Base-by-base conservation (phyloP, 2,797 vertebrate species). In the Crocidura indochinensis region DNA sequence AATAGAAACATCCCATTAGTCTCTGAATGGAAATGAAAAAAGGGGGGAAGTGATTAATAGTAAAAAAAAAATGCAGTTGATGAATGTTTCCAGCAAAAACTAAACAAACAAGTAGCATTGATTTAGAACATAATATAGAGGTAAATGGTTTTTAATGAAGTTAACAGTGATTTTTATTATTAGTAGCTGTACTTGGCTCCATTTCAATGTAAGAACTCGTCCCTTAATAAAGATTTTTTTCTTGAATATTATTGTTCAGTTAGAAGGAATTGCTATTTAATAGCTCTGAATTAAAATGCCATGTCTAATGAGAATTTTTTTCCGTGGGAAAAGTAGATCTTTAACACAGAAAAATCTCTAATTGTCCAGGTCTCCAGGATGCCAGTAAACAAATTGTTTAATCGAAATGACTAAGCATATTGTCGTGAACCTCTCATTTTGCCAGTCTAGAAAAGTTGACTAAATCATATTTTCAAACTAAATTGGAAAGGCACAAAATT, bases 121-220 rank as follows among this genome's bases (percentile, higher is more conserved):
- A 60, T 91, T 96, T 91, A 92, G 95, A 96, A 91, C 81, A 75
- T 84, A 94, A 84, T 90, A 60, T 26, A 51, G 49, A 91, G 72
- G 44, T 96, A 96, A 95, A 90, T 38, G 47, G 74, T 93, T 68
- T 93, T 89, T 96, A 95, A 94, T 91, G 78, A 97, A 94, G 87
- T 88, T 95, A 94, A 93, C 71, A 96, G 56, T 12, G 46, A 91
- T 83, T 93, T 92, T 96, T 96, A 15, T 64, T 95, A 56, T 27
- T 87, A 72, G 64, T 96, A 86, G 65, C 75, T 97, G 77, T 82
- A 87, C 60, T 90, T 95, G 77, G 78, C 44, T 96, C 96, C n/a
- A 92, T 74, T 84, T 31, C 79, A 95, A 84, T 94, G 74, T 83
- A 62, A 97, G 94, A 97, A 88, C 0, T 22, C 29, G 24, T 86